These are phyloP conservation scores for Xanthia togata DNA, from an alignment of 2,888 invertebrate genomes.

Conservation along the genomic window DNA sequence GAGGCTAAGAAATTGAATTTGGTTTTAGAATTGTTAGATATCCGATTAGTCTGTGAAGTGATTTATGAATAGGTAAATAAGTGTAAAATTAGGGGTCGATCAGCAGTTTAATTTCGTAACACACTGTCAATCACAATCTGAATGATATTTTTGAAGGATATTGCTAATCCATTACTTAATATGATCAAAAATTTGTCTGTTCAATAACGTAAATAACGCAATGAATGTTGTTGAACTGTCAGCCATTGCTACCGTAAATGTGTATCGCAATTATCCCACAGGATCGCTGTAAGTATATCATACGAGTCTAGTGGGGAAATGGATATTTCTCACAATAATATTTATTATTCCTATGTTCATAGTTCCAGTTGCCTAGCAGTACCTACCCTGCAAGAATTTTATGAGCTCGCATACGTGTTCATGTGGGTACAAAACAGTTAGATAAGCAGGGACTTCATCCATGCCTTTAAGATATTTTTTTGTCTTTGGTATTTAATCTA, in stretches of 20 bases:
- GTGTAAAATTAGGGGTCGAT: no score
- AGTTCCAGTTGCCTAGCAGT: no score
- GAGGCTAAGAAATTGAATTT: conserved; percentile 47
- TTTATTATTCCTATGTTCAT: neutral
- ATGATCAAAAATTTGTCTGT: no score
- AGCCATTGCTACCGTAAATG: no score
- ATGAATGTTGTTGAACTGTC: no score
- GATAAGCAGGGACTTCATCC: neutral
- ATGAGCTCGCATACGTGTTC: conserved; percentile 6
- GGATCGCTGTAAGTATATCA: neutral
- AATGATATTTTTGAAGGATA: no score
- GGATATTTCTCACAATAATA: neutral
- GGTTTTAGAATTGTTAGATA: conserved; percentile 10
- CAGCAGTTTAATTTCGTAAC: no score
- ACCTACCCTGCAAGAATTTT: conserved; percentile 8
- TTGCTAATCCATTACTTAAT: no score
- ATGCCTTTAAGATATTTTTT: neutral
- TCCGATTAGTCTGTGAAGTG: conserved; percentile 5
- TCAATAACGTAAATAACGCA: no score
- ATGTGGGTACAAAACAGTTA: neutral
- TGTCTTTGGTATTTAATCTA: neutral
- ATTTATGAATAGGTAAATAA: neutral
- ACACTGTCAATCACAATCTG: no score
- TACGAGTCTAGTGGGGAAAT: no score
- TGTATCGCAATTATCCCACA: neutral